Conservation (phyloP, 2,113 vertebrate species). For the Arvicanthis niloticus region DNA sequence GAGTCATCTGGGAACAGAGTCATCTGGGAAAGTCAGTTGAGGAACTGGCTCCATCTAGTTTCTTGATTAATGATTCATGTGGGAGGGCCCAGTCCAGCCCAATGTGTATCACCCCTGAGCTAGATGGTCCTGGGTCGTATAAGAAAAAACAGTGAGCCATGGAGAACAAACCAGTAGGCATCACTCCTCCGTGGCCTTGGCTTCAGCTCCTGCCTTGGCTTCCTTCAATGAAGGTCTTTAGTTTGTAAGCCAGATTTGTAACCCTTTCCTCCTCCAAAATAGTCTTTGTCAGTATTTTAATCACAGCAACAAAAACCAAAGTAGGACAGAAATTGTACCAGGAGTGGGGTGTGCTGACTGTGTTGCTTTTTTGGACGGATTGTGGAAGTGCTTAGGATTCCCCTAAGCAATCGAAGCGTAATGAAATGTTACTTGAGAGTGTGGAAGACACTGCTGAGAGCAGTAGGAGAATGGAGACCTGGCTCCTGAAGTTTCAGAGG, state of each 20-base stretch:
- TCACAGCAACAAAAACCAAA: neutral
- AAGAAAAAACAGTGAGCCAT: neutral
- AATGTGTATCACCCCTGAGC: neutral
- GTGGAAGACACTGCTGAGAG: neutral
- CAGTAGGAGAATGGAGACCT: neutral
- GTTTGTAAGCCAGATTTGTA: neutral
- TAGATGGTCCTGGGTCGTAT: neutral
- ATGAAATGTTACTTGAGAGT: neutral
- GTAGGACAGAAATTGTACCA: neutral
- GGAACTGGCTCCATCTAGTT: neutral
- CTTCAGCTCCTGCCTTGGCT: neutral
- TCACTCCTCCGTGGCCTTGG: neutral
- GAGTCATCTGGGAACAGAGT: neutral
- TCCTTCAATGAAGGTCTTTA: neutral
- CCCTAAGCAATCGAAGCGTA: neutral
- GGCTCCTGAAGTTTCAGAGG: no score
- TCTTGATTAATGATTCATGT: neutral
- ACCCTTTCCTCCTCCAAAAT: neutral
- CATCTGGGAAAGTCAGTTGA: neutral
- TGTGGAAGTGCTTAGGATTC: neutral
- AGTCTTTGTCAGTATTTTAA: neutral
- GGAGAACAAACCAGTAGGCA: neutral
- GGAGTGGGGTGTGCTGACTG: neutral
- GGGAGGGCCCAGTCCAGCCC: neutral
- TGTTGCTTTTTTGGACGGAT: neutral